A percentile compares a stretch with the other conserved stretches of the same genome.
phyloP scores from a whole-genome alignment of 1,140 invertebrate genomes.

The Holotrichia oblita region DNA sequence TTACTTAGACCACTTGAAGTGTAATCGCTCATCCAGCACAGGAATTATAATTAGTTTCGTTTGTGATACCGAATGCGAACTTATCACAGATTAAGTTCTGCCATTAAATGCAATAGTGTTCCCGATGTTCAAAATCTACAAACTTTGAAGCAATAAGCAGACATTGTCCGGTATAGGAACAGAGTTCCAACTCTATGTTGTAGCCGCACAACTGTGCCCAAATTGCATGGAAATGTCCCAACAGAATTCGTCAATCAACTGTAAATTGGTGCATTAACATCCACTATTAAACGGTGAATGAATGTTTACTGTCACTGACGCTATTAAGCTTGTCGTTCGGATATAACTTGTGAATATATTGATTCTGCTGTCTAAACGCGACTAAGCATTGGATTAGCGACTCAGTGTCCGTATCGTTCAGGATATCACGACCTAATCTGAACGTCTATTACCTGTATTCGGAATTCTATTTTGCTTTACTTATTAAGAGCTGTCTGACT shows the following conservation, averaged over 20 bases:
- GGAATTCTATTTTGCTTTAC: too few species aligned
- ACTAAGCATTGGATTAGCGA: not conserved
- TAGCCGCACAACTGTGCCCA: not conserved
- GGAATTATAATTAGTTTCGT: slow-evolving; percentile 34
- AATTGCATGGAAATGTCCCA: not conserved
- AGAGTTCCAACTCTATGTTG: not conserved
- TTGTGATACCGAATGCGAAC: slow-evolving; percentile 2
- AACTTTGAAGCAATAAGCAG: slow-evolving; percentile 18
- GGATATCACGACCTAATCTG: not conserved
- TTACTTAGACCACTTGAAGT: not conserved
- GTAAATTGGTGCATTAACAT: slow-evolving; percentile 20
- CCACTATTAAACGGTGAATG: not conserved
- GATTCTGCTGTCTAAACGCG: not conserved
- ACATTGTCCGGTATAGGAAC: slow-evolving; percentile 9
- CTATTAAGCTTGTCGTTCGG: slow-evolving; percentile 12
- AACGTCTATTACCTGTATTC: too few species aligned
- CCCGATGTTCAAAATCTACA: not conserved
- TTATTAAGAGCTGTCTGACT: too few species aligned
- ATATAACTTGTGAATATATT: not conserved
- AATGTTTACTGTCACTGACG: slow-evolving; percentile 9
- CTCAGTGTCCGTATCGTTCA: not conserved
- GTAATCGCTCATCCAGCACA: not conserved
- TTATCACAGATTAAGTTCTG: not conserved
- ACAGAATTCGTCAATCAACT: slow-evolving; percentile 13
- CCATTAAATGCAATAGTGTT: slow-evolving; percentile 21